These are phyloP conservation scores for Sphaerodactylus townsendi DNA, from an alignment of 2,113 vertebrate species.

Conservation along the genomic window DNA sequence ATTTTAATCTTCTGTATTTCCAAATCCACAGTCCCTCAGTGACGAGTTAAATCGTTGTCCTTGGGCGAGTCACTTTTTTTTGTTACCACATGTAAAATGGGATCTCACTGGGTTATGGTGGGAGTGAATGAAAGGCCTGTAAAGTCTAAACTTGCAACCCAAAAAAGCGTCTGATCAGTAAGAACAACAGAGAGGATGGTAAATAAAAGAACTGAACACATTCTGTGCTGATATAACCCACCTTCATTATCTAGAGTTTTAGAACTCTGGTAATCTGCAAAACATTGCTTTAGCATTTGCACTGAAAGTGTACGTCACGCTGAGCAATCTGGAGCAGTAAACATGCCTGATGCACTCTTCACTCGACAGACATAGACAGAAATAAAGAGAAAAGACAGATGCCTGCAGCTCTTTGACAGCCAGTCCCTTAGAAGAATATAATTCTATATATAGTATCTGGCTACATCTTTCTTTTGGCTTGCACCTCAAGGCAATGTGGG, in stretches of 20 bases:
- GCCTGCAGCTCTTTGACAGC: constrained; percentile 36
- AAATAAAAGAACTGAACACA: too few relatives aligned
- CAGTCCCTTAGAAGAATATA: constrained; percentile 42
- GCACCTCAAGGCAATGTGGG: constrained; percentile 48
- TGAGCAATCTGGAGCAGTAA: constrained; percentile 20
- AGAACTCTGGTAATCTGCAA: constrained; percentile 3
- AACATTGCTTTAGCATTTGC: not conserved
- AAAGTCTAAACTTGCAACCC: not conserved
- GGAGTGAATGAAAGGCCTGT: not conserved
- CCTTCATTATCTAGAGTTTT: constrained; percentile 5
- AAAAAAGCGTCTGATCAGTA: not conserved
- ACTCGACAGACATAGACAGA: constrained; percentile 22
- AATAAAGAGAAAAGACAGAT: constrained; percentile 31
- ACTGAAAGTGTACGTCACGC: not conserved
- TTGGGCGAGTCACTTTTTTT: not conserved
- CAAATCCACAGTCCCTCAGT: not conserved
- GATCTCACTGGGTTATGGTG: not conserved
- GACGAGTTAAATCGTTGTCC: not conserved
- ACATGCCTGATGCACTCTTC: not conserved
- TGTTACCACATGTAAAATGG: not conserved
- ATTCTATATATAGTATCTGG: constrained; percentile 49
- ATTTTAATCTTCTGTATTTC: not conserved
- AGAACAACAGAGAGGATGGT: too few relatives aligned
- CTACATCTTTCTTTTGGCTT: constrained; percentile 41
- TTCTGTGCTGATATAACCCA: not conserved